These are phyloP conservation scores for Enoplosus armatus DNA, from an alignment of 2,797 vertebrate genomes.

Conservation along the genomic window DNA sequence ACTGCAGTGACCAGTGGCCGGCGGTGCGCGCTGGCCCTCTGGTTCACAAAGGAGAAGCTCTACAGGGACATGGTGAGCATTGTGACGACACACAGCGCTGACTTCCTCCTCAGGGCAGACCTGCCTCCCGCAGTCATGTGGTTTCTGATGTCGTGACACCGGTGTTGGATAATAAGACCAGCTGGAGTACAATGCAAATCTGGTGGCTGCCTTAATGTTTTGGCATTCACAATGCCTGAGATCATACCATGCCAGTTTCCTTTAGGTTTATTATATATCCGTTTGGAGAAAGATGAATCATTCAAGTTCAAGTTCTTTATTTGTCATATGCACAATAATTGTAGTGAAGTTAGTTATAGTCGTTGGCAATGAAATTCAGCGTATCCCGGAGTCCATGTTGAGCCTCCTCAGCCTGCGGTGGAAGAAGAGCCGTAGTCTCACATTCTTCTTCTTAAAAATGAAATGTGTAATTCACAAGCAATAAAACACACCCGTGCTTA, in stretches of 20 bases:
- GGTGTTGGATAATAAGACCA: constrained; percentile 44
- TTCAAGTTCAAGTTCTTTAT: too few relatives aligned
- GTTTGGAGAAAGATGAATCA: neutral
- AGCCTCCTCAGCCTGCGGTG: too few relatives aligned
- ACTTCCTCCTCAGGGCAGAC: constrained; percentile 6
- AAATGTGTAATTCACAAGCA: neutral
- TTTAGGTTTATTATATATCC: constrained; percentile 1
- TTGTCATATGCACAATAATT: too few relatives aligned
- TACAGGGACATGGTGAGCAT: constrained; percentile 93
- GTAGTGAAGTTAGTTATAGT: too few relatives aligned
- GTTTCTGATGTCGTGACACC: constrained; percentile 39
- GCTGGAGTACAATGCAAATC: constrained; percentile 71
- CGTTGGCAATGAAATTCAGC: too few relatives aligned
- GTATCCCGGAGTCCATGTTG: too few relatives aligned
- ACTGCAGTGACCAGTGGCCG: constrained; percentile 90
- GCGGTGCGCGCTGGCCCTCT: constrained; percentile 92
- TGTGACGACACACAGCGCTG: neutral
- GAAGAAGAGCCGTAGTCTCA: too few relatives aligned
- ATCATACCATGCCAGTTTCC: constrained; percentile 4
- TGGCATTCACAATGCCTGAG: constrained; percentile 26
- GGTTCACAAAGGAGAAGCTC: constrained; percentile 92
- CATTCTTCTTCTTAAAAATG: constrained; percentile 1
- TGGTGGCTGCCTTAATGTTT: constrained; percentile 48
- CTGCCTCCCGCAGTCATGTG: constrained; percentile 19
- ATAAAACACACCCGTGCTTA: neutral